These are phyloP conservation scores for Phacellophora camtschatica DNA, from an alignment of 30 jellyfish, hydroid and myxozoan species.

Conservation along the genomic window DNA sequence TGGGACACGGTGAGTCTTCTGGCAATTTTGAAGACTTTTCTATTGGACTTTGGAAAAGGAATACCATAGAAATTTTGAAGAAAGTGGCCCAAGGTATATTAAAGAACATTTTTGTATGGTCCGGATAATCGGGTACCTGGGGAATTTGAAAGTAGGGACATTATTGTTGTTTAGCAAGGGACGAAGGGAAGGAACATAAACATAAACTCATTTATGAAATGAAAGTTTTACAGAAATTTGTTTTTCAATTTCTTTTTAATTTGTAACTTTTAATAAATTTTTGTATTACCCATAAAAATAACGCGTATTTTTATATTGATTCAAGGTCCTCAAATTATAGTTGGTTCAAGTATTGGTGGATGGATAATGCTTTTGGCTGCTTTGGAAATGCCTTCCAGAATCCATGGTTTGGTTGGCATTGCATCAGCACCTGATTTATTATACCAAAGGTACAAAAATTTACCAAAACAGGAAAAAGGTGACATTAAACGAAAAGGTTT, in stretches of 20 bases:
- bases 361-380: conserved; percentile 79
- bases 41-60: conserved; percentile 57
- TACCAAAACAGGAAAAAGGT: conserved; percentile 22
- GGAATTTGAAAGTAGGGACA: no score
- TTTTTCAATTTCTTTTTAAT: no score
- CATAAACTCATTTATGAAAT: no score
- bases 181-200: no score
- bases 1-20: conserved; percentile 74
- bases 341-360: conserved; percentile 83
- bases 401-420: conserved; percentile 64
- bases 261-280: no score
- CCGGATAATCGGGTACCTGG: no score
- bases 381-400: conserved; percentile 38
- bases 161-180: no score
- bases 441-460: conserved; percentile 40
- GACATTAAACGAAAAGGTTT: conserved; percentile 4
- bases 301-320: no score
- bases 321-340: conserved; percentile 75
- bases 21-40: conserved; percentile 64
- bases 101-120: not conserved
- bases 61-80: conserved; percentile 44
- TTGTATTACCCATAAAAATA: no score
- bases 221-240: no score
- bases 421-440: conserved; percentile 80
- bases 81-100: conserved; percentile 69